phyloP scores from a whole-genome alignment of 2,888 invertebrate genomes.

The Drosophila villosipedis region DNA sequence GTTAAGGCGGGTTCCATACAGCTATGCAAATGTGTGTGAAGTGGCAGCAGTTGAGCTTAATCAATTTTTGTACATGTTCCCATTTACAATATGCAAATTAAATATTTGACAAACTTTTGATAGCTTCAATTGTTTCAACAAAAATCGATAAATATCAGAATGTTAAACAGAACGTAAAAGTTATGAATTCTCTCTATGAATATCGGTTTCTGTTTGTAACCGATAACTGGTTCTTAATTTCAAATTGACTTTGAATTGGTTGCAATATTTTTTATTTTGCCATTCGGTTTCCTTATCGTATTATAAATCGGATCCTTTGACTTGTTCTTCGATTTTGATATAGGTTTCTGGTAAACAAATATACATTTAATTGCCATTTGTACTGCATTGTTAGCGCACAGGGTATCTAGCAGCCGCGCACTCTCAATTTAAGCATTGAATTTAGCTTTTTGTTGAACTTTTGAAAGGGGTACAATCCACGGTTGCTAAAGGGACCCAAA shows the following conservation, averaged over 20 bases:
- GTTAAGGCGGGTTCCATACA: background rate
- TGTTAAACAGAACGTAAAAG: background rate
- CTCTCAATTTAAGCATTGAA: background rate
- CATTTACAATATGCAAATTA: background rate
- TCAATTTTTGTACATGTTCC: background rate
- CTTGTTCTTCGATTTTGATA: background rate
- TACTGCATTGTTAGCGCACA: background rate
- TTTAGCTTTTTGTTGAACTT: background rate
- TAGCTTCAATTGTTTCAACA: fast-evolving
- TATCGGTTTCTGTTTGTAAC: background rate
- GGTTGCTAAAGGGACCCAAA: constrained; percentile 21
- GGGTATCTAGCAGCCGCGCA: background rate
- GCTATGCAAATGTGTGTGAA: background rate
- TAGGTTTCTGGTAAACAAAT: background rate
- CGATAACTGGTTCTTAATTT: background rate
- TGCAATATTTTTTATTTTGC: background rate
- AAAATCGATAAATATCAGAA: background rate
- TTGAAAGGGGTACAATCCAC: background rate
- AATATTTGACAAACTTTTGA: background rate
- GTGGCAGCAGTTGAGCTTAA: background rate
- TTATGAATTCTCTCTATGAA: background rate
- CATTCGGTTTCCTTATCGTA: background rate
- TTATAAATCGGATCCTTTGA: background rate
- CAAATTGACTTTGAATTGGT: background rate
- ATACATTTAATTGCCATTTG: background rate